Evolutionary conservation across 2,888 invertebrate species (phyloP).

Genomic region (Dolomedes plantarius): DNA sequence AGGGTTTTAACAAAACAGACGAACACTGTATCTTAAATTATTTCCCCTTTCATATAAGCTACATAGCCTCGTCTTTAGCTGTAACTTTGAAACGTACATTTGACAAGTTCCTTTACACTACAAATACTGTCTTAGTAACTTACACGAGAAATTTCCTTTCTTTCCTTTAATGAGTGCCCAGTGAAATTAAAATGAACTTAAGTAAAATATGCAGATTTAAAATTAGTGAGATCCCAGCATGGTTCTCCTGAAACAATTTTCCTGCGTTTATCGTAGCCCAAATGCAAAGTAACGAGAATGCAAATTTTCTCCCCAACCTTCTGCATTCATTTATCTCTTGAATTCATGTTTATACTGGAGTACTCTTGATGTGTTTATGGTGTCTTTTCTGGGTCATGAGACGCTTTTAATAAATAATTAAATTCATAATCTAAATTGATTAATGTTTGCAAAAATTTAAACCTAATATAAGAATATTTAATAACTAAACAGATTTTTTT

Average conservation of each 20-base stretch:
- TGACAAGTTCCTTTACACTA: too few species aligned
- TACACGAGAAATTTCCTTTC: background rate
- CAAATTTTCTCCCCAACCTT: background rate
- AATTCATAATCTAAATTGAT: too few species aligned
- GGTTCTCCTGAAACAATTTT: background rate
- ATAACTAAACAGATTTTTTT: too few species aligned
- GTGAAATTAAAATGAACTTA: conserved; percentile 8
- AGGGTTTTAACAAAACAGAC: too few species aligned
- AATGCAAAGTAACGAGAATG: background rate
- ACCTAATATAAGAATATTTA: too few species aligned
- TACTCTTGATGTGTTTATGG: background rate
- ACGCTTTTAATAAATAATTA: too few species aligned
- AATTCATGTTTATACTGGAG: background rate
- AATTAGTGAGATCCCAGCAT: background rate
- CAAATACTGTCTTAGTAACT: too few species aligned
- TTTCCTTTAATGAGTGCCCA: background rate
- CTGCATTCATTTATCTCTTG: background rate
- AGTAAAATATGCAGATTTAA: background rate
- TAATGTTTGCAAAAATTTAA: too few species aligned
- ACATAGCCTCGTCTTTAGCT: too few species aligned
- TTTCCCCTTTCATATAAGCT: too few species aligned
- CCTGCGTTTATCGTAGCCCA: background rate
- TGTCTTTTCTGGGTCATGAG: background rate
- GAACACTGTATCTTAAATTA: too few species aligned
- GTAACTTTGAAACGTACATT: too few species aligned